Evolutionary conservation across 2,113 vertebrate species (phyloP).

Genomic region (Planiliza haematocheilus): DNA sequence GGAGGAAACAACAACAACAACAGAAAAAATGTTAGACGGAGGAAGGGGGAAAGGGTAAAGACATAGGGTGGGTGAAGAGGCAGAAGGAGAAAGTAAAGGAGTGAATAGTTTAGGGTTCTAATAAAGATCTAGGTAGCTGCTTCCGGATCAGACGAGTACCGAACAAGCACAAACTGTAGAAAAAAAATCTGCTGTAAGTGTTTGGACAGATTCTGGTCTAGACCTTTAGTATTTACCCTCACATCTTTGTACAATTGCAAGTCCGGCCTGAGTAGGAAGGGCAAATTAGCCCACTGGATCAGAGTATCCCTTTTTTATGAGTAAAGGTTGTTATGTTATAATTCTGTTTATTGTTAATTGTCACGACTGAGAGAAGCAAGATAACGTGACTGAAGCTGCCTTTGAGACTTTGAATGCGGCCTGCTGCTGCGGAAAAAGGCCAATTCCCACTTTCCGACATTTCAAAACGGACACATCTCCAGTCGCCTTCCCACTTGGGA

Average conservation of each 20-base stretch:
- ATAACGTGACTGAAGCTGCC: no score
- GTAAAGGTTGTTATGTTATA: no score
- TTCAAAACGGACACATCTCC: not conserved
- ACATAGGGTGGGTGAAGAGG: slow-evolving; percentile 33
- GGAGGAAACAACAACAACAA: slow-evolving; percentile 1
- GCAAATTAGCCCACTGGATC: no score
- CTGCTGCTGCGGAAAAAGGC: not conserved
- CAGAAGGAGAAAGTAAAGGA: not conserved
- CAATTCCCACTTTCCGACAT: not conserved
- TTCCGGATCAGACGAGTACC: slow-evolving; percentile 4
- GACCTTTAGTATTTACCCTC: not conserved
- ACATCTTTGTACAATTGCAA: no score
- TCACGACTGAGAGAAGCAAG: no score
- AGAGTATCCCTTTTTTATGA: no score
- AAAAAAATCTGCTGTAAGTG: no score
- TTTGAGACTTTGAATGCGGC: no score
- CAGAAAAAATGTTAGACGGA: slow-evolving; percentile 9
- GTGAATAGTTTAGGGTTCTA: slow-evolving; percentile 3
- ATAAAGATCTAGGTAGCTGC: not conserved
- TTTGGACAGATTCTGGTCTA: not conserved
- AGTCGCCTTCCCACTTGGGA: not conserved
- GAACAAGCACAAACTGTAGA: not conserved
- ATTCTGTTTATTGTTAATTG: no score
- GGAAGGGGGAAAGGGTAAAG: slow-evolving; percentile 23
- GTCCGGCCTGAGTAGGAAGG: no score